Conservation (phyloP, 2,888 invertebrate species). For the Acleris holmiana region DNA sequence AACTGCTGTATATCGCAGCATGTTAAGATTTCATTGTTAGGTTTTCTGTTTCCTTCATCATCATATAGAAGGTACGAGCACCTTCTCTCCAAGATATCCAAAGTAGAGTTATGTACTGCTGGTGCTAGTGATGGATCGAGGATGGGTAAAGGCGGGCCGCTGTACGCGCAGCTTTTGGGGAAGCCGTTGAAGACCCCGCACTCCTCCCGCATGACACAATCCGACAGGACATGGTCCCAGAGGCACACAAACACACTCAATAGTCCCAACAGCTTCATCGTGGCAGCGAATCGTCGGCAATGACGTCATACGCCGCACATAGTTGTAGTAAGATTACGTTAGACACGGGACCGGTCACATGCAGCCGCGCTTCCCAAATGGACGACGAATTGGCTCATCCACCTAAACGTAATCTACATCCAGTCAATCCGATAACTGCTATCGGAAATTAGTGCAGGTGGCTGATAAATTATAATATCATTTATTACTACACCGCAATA, state of each 20-base stretch:
- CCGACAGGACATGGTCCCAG: slow-evolving; percentile 54
- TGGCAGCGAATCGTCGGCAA: slow-evolving; percentile 21
- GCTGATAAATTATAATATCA: slow-evolving; percentile 51
- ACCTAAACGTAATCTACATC: slow-evolving; percentile 46
- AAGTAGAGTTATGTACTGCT: slow-evolving; percentile 59
- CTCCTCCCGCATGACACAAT: slow-evolving; percentile 64
- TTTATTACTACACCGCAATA: slow-evolving; percentile 40
- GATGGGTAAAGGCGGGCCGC: slow-evolving; percentile 53
- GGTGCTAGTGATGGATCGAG: slow-evolving; percentile 54
- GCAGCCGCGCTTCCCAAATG: slow-evolving; percentile 17
- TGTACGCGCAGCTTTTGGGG: slow-evolving; percentile 56
- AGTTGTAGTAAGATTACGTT: slow-evolving; percentile 1
- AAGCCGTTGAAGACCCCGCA: slow-evolving; percentile 56
- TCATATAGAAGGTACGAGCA: slow-evolving; percentile 86
- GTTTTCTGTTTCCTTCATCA: slow-evolving; percentile 61
- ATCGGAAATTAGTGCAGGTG: slow-evolving; percentile 70
- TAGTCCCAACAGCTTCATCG: slow-evolving; percentile 52
- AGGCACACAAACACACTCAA: slow-evolving; percentile 50
- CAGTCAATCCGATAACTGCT: slow-evolving; percentile 57
- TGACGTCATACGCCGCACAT: slow-evolving; percentile 19
- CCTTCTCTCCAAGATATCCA: slow-evolving; percentile 72
- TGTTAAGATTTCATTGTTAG: slow-evolving; percentile 67
- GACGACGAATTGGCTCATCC: slow-evolving; percentile 7
- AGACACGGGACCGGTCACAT: slow-evolving; percentile 5
- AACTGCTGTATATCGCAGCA: slow-evolving; percentile 87